Evolutionary conservation across 2,113 vertebrate genomes (phyloP), one percentile per base, ranked within the genome.

Genomic region (Lynx canadensis): DNA sequence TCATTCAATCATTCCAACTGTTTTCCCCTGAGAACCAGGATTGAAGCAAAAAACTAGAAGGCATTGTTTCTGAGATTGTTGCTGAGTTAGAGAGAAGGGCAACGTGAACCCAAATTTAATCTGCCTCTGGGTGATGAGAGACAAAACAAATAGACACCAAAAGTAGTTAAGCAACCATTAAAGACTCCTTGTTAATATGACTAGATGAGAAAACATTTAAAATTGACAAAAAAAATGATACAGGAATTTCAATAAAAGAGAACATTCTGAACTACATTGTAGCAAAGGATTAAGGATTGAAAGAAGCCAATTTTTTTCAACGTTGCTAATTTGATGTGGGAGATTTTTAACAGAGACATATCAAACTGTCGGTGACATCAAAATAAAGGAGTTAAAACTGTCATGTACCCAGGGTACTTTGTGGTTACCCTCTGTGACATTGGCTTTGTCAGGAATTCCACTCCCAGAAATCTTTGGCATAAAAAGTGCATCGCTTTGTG

Each of bases 91-190:
- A 66, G 41, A 89, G 55, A 73, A 69, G 29, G 19, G 33, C 38
- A 73, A 38, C 52, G 66, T 55, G 86, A 82, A 71, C 19, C 36
- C 50, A 73, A 87, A 83, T 76, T 71, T 89, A 81, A 66, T 94
- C 71, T 14, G 10, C 27, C 11, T 89, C 6, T 76, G 68, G 68
- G 69, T 91, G 91, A 88, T 48, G 19, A 92, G 31, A 45, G n/a
- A 86, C 55, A 81, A 92, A 96, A 94, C 50, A 95, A 68, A 74
- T 27, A 79, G 94, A 97, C 19, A 88, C 13, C 29, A n/a, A 65
- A 82, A 91, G 76, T 78, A 83, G 80, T 74, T 91, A 80, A 80
- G 14, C 29, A 50, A 69, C 16, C 87, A 91, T 88, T 85, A 65
- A 85, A 94, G 57, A 13, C 4, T 87, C 13, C 92, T 85, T 81